Evolutionary conservation across 2,888 invertebrate genomes (phyloP), one percentile per base, ranked within the genome.

Genomic region (Pemphredon lugubris): DNA sequence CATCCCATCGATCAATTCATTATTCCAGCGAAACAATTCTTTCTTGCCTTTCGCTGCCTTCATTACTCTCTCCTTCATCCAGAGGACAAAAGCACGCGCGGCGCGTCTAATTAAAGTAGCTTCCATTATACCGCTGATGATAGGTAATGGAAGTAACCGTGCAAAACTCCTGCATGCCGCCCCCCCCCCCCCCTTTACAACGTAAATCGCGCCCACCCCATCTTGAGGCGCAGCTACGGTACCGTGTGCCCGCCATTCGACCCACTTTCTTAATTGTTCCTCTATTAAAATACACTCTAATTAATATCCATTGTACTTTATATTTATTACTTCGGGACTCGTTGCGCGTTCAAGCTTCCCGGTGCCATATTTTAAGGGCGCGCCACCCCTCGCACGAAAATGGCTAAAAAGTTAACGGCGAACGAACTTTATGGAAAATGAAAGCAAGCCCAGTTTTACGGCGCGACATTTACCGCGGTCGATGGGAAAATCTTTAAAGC

Each of bases 191-290:
- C 13, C 34, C 55, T 21, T 51, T 26, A 14, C 37, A 37, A 42
- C 73, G 72, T 81, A 77, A 79, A 83, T 84, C 81, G 79, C 68
- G 59, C 50, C 44, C 61, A 53, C 51, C 64, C 34, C 39, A 23
- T 42, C 55, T 18, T n/a, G 14, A 44, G 60, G 18, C n/a, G 30
- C 40, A 45, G 34, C 50, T 51, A 61, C 51, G 72, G 71, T 61
- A 69, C 45, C 58, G 39, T 64, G 21, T 26, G 20, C 37, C 48
- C 42, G 40, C 26, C 40, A 14, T 34, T 58, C 83, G 84, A 84
- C 85, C 86, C 77, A 86, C 83, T 87, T 87, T 82, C 86, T 82
- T 86, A 85, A 87, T 87, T 86, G 85, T 84, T 78, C 85, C 82
- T 75, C 82, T 82, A 86, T 84, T 84, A 86, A 86, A 87, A 84